These are phyloP conservation scores for Eilema griseolum DNA, from an alignment of 2,888 invertebrate species.

Conservation along the genomic window DNA sequence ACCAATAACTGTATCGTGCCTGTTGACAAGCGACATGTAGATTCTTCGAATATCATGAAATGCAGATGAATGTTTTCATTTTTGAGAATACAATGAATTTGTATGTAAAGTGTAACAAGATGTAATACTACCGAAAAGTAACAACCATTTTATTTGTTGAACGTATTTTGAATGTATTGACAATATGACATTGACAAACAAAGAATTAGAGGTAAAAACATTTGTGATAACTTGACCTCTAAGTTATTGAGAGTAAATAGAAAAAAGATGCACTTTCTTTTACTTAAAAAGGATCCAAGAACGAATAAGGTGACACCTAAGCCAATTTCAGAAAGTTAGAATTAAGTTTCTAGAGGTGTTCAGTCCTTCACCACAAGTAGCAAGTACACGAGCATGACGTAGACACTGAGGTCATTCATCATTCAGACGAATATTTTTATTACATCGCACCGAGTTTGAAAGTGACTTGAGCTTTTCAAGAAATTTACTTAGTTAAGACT, in stretches of 20 bases:
- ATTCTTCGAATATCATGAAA: constrained; percentile 22
- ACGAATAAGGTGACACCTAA: not conserved
- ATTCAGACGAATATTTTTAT: not conserved
- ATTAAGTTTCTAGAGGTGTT: no score
- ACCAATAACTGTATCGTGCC: constrained; percentile 9
- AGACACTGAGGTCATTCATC: not conserved
- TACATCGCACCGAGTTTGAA: not conserved
- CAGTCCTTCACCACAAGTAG: not conserved
- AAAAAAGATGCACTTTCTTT: not conserved
- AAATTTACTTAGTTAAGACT: no score
- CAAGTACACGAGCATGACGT: not conserved
- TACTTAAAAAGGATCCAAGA: not conserved
- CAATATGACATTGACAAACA: not conserved
- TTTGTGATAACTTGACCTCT: not conserved
- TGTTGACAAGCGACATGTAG: constrained; percentile 16
- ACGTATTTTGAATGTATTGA: constrained; percentile 13
- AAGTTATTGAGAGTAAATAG: not conserved
- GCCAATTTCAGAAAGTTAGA: not conserved
- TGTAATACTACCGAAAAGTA: constrained; percentile 10
- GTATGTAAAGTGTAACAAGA: not conserved
- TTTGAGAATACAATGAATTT: constrained; percentile 8
- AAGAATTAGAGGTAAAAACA: not conserved
- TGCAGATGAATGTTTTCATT: constrained; percentile 19
- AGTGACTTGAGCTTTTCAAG: not conserved
- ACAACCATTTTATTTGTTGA: constrained; percentile 18